phyloP scores from a whole-genome alignment of 2,113 vertebrate genomes.

The Gambusia affinis region DNA sequence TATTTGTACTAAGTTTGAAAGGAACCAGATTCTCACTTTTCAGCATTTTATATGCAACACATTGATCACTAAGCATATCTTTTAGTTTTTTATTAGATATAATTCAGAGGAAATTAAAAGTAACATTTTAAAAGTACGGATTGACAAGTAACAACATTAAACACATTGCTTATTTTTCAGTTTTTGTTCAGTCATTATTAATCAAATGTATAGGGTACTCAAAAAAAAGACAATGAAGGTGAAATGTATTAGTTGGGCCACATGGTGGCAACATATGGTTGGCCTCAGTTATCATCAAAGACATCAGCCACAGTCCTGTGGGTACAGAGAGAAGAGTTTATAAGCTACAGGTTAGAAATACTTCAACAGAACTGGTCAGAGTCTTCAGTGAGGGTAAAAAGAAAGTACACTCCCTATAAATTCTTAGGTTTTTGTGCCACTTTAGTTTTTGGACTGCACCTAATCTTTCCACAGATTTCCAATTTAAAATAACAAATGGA shows the following conservation, averaged over 20 bases:
- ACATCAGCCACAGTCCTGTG: conserved; percentile 82
- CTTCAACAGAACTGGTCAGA: neutral
- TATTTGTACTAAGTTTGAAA: no score
- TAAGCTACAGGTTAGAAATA: neutral
- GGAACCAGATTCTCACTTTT: no score
- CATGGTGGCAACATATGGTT: conserved; percentile 63
- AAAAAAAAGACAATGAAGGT: conserved; percentile 55
- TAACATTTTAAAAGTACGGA: conserved; percentile 46
- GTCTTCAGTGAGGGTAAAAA: neutral
- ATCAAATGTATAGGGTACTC: conserved; percentile 42
- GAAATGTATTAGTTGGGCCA: conserved; percentile 53
- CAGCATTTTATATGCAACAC: conserved; percentile 11
- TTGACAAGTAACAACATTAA: conserved; percentile 56
- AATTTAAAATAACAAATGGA: no score
- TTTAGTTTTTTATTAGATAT: conserved; percentile 69
- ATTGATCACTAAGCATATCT: conserved; percentile 53
- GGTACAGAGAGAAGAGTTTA: conserved; percentile 30
- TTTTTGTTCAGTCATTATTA: conserved; percentile 34
- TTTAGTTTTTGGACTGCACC: no score
- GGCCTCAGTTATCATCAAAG: conserved; percentile 77
- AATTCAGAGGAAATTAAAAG: conserved; percentile 50
- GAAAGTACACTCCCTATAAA: no score
- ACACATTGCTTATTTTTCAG: conserved; percentile 54
- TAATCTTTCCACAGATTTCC: no score
- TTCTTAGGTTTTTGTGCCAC: no score